These are phyloP conservation scores for Prochilodus magdalenae DNA, from an alignment of 2,113 vertebrate species.

Conservation along the genomic window DNA sequence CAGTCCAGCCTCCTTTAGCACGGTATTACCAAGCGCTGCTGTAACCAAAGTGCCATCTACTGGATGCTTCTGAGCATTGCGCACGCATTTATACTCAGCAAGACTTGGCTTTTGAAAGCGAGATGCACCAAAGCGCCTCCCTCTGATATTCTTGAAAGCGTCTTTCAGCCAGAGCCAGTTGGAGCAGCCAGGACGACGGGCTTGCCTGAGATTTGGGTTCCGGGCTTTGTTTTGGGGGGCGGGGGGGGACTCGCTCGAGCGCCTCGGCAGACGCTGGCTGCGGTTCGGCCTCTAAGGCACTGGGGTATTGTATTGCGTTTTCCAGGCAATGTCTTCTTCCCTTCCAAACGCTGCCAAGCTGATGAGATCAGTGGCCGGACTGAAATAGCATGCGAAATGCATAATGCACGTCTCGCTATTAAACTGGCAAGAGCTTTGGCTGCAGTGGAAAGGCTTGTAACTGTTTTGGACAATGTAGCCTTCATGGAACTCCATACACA, in stretches of 20 bases:
- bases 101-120: conserved; percentile 53
- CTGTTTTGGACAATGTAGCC: conserved; percentile 36
- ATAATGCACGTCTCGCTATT: conserved; percentile 69
- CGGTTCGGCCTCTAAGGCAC: conserved; percentile 35
- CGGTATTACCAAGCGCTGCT: conserved; percentile 50
- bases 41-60: conserved; percentile 82
- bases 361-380: conserved; percentile 74
- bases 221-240: conserved; percentile 42
- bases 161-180: conserved; percentile 73
- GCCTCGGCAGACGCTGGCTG: conserved; percentile 48
- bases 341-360: conserved; percentile 72
- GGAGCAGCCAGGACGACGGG: conserved; percentile 59
- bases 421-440: conserved; percentile 59
- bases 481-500: conserved; percentile 13
- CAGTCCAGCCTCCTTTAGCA: not conserved
- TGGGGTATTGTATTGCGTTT: conserved; percentile 76
- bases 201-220: conserved; percentile 58
- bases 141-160: conserved; percentile 33
- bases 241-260: conserved; percentile 9
- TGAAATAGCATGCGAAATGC: conserved; percentile 76
- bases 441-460: conserved; percentile 30
- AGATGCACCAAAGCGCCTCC: conserved; percentile 59
- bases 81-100: conserved; percentile 58
- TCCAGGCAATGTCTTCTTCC: conserved; percentile 63
- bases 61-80: conserved; percentile 59